Conservation (phyloP, 2,888 invertebrate genomes). For the Drosophila anomalipes region DNA sequence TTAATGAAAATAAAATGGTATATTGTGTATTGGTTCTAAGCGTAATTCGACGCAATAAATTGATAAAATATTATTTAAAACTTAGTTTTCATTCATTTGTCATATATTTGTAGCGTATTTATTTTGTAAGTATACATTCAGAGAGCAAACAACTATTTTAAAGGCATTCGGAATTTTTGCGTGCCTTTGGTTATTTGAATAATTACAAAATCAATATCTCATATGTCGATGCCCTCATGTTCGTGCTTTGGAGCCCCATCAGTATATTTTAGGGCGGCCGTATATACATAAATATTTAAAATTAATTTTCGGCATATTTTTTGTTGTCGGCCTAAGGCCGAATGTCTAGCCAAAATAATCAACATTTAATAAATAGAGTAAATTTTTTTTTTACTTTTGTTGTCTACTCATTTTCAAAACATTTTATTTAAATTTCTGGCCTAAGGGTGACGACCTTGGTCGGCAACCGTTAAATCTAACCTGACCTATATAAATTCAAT, state of each 20-base stretch:
- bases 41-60: neutral
- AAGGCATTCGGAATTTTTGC: neutral
- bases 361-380: neutral
- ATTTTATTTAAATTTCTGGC: neutral
- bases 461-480: too few species aligned
- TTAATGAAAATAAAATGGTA: too few species aligned
- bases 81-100: neutral
- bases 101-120: too few species aligned
- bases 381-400: neutral
- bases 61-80: neutral
- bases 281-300: neutral
- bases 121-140: too few species aligned
- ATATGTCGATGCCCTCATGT: neutral
- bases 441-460: too few species aligned
- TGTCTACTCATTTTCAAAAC: neutral
- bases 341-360: neutral
- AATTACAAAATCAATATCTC: slow-evolving; percentile 3
- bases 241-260: neutral
- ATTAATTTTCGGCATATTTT: neutral
- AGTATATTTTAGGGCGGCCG: neutral
- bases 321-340: neutral
- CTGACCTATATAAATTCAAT: neutral
- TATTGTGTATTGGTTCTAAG: too few species aligned
- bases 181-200: neutral
- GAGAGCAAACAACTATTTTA: neutral